Conservation (phyloP, 2,888 invertebrate genomes). For the Hypercompe scribonia region DNA sequence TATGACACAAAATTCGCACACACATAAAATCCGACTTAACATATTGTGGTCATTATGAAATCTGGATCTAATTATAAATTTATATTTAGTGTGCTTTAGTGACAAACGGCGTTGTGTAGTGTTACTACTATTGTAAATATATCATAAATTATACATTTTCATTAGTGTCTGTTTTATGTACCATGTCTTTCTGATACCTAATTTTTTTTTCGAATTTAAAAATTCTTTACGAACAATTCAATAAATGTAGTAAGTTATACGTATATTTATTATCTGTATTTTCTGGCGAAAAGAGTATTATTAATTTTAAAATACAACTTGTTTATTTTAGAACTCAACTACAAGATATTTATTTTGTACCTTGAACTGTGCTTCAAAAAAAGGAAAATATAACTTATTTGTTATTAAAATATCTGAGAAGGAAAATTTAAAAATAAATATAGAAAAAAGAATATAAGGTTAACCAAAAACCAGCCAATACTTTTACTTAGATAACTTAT, state of each 20-base stretch:
- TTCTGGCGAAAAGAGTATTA: no score
- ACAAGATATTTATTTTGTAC: no score
- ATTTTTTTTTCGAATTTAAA: no score
- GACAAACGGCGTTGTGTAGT: conserved; percentile 18
- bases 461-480: conserved; percentile 19
- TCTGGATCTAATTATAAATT: conserved; percentile 27
- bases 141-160: not conserved
- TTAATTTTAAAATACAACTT: not conserved
- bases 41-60: conserved; percentile 37
- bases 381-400: no score
- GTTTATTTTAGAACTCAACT: not conserved
- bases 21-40: conserved; percentile 38
- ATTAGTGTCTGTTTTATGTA: not conserved
- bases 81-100: conserved; percentile 34
- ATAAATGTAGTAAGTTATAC: no score
- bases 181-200: no score
- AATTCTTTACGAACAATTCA: no score
- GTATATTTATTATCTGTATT: no score
- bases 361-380: no score
- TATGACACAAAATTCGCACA: conserved; percentile 21
- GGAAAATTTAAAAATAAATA: not conserved
- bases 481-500: conserved; percentile 19
- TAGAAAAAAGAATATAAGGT: not conserved
- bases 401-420: not conserved
- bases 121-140: not conserved